A percentile compares a stretch with the other conserved stretches of the same genome.
Evolutionary conservation across 2,797 vertebrate genomes (phyloP).

Genomic region (Pseudotriccus pelzelni): DNA sequence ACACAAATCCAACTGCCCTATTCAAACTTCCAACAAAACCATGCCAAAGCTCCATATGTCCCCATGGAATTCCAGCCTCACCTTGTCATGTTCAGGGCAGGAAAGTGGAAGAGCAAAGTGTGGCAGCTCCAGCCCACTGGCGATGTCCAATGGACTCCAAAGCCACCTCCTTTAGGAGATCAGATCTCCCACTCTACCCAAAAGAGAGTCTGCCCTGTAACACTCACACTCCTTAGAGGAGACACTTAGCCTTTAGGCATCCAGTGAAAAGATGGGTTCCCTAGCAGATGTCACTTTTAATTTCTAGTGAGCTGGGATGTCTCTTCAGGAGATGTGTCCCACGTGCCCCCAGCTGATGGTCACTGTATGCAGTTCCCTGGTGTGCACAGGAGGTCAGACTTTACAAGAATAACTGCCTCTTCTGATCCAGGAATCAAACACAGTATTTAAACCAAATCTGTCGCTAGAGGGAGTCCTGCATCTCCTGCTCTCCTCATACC

Average conservation of each 20-base stretch:
- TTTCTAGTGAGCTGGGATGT: neutral
- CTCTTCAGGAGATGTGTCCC: neutral
- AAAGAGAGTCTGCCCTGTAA: neutral
- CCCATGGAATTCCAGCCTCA: neutral
- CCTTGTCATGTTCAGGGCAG: neutral
- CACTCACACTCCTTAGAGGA: neutral
- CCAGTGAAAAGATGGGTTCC: neutral
- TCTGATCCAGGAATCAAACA: neutral
- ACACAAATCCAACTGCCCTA: neutral
- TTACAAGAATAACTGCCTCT: neutral
- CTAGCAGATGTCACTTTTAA: neutral
- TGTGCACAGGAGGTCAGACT: neutral
- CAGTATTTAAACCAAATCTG: neutral
- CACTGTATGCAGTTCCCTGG: neutral
- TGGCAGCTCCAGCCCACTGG: neutral
- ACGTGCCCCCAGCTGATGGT: neutral
- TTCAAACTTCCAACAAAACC: neutral
- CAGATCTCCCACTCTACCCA: neutral
- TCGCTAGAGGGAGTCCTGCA: neutral
- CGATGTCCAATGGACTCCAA: neutral
- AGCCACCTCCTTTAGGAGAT: neutral
- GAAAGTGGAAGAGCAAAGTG: neutral
- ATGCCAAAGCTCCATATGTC: neutral
- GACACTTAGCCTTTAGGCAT: neutral
- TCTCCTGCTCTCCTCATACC: neutral